A percentile compares a stretch with the other conserved stretches of the same genome.
Evolutionary conservation across 2,113 vertebrate species (phyloP).

Genomic region (Saguinus imperator): DNA sequence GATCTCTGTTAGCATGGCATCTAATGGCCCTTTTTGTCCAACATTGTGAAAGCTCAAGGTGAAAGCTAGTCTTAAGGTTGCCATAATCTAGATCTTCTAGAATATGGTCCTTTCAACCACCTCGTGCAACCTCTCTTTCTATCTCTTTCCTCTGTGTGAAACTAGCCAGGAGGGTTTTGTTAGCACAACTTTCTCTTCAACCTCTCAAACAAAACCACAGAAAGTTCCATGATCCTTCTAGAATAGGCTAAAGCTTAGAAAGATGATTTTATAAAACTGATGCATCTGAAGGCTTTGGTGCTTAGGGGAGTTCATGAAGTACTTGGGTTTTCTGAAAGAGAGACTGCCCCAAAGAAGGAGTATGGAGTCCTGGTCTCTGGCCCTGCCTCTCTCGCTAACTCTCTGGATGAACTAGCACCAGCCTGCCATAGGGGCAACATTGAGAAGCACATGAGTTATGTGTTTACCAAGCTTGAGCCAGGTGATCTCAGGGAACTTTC

Average conservation of each 20-base stretch:
- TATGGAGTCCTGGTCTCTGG: neutral
- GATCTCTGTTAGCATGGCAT: neutral
- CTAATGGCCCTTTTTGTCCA: neutral
- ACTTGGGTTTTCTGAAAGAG: neutral
- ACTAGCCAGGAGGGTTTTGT: neutral
- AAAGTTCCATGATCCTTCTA: neutral
- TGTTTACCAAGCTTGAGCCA: neutral
- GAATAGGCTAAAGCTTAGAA: neutral
- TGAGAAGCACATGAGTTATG: neutral
- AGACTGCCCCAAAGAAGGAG: neutral
- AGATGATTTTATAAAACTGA: neutral
- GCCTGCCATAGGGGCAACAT: too few relatives aligned
- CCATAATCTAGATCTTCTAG: neutral
- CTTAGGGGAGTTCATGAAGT: neutral
- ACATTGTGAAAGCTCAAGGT: neutral
- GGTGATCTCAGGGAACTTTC: neutral
- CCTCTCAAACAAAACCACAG: neutral
- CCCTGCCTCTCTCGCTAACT: neutral
- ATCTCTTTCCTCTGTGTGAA: neutral
- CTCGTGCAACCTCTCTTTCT: neutral
- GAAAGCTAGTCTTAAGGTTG: neutral
- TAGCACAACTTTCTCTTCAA: neutral
- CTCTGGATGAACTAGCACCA: neutral
- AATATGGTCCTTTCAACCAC: neutral
- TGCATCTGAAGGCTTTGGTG: neutral